Percentiles rank a stretch among this genome's conserved stretches.
Conservation (phyloP, 2,888 invertebrate species). For the Sarcophaga rosellei region DNA sequence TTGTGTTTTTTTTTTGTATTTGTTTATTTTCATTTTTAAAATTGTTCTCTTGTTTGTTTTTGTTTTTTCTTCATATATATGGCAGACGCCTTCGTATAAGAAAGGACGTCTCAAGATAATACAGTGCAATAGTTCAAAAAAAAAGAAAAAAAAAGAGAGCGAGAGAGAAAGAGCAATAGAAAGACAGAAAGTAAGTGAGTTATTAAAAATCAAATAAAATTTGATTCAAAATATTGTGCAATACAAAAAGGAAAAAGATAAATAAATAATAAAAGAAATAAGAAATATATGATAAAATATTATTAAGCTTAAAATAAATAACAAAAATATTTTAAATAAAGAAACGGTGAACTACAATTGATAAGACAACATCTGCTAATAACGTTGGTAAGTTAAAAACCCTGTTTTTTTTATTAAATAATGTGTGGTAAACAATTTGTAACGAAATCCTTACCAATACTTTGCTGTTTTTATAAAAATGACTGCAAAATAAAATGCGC, state of each 20-base stretch:
- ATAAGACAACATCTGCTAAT: neutral
- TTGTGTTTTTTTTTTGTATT: conserved; percentile 24
- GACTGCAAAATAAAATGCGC: too few species aligned
- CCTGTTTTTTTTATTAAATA: neutral
- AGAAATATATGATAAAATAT: neutral
- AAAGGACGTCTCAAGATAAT: conserved; percentile 35
- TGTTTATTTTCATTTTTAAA: conserved; percentile 1
- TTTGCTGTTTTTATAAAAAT: too few species aligned
- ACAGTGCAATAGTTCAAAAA: neutral
- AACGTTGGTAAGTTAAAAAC: neutral
- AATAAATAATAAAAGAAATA: neutral
- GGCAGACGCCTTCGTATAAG: conserved; percentile 25
- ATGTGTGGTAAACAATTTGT: neutral
- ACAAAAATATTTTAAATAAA: neutral
- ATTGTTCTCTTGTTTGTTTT: neutral
- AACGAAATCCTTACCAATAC: too few species aligned
- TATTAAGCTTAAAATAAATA: neutral
- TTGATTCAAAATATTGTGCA: neutral
- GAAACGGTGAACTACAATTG: neutral
- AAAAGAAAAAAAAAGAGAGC: neutral
- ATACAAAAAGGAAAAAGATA: neutral
- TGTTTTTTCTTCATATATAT: neutral
- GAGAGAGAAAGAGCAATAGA: neutral
- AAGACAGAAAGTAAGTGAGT: too few species aligned
- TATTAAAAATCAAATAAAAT: too few species aligned